phyloP scores from a whole-genome alignment of 2,113 vertebrate species.

The Nothoprocta pentlandii region DNA sequence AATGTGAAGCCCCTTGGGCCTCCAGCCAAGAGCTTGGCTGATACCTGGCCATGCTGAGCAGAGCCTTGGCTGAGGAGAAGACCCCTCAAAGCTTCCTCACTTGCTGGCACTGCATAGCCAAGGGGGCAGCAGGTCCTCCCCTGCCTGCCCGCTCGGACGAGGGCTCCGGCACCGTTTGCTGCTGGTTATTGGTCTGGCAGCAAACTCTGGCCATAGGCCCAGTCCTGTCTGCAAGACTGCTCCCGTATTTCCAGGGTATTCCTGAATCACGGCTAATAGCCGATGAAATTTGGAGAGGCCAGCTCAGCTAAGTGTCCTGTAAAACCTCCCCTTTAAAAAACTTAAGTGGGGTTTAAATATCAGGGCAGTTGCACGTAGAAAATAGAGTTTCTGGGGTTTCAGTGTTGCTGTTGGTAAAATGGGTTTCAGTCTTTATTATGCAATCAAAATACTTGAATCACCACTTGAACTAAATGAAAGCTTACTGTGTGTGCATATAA shows the following conservation, averaged over 20 bases:
- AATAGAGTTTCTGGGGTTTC: not conserved
- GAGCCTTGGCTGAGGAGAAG: not conserved
- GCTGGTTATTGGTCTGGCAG: rapidly evolving
- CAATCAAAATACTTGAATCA: conserved; percentile 42
- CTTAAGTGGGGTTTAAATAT: not conserved
- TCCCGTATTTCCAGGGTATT: not conserved
- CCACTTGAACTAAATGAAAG: conserved; percentile 59
- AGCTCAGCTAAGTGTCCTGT: not conserved
- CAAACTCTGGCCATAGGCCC: rapidly evolving
- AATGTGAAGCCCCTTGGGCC: rapidly evolving
- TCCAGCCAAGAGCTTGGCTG: not conserved
- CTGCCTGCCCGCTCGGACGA: not conserved
- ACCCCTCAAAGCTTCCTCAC: not conserved
- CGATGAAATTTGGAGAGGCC: not conserved
- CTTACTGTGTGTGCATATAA: conserved; percentile 47
- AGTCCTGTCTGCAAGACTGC: not conserved
- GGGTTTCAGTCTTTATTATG: conserved; percentile 19
- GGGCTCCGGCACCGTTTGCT: rapidly evolving
- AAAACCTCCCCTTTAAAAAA: not conserved
- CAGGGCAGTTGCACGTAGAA: not conserved
- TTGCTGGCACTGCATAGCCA: not conserved
- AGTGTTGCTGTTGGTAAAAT: not conserved
- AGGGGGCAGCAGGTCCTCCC: not conserved
- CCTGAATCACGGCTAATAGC: not conserved
- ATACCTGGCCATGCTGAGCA: not conserved